phyloP scores from a whole-genome alignment of 1,140 invertebrate genomes.

The Lanistes nyassanus region DNA sequence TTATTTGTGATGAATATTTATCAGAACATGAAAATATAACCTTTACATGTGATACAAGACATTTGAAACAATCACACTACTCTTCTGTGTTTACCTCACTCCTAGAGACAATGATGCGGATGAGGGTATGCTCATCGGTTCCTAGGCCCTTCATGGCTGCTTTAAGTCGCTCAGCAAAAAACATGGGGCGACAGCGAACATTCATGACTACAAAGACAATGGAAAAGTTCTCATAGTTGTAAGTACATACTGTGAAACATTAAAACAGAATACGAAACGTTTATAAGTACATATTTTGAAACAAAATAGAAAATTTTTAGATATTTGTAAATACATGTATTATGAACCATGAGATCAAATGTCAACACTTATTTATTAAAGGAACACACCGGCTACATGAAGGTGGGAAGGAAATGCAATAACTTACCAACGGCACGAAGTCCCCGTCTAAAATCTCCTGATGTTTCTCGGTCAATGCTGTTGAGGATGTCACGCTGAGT shows the following conservation, averaged over 20 bases:
- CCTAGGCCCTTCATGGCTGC: conserved; percentile 87
- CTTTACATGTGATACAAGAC: no score
- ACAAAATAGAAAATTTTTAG: neutral
- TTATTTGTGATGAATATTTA: no score
- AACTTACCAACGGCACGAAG: conserved; percentile 53
- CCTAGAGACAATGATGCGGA: conserved; percentile 88
- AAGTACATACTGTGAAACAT: no score
- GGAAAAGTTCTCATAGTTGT: neutral
- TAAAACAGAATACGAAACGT: no score
- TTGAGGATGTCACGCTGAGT: conserved; percentile 59
- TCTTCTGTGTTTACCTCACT: conserved; percentile 72
- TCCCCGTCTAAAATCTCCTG: conserved; percentile 54
- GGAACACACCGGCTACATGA: no score
- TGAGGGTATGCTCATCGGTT: conserved; percentile 89
- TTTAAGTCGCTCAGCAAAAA: conserved; percentile 90
- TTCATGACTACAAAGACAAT: conserved; percentile 46
- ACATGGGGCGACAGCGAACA: conserved; percentile 82
- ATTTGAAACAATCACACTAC: no score
- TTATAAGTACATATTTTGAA: neutral
- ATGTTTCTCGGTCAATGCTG: conserved; percentile 57
- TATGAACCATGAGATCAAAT: neutral
- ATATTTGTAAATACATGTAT: neutral
- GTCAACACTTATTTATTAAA: no score
- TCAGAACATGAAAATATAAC: no score
- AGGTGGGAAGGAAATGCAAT: neutral